Evolutionary conservation across 2,113 vertebrate genomes (phyloP).

Genomic region (Epinephelus moara): DNA sequence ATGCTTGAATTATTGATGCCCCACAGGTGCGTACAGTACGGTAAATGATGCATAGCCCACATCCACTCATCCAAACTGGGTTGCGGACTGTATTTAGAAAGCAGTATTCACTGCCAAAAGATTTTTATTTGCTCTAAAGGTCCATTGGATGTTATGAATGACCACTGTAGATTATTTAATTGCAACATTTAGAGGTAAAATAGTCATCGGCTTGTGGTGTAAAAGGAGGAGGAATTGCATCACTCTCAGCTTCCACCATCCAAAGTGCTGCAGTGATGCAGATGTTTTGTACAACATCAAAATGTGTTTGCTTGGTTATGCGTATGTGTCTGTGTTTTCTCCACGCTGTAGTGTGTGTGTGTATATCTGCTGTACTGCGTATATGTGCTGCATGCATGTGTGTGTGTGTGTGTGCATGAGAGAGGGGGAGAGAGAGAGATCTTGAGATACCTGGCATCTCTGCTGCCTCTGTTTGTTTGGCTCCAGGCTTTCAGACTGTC

Average conservation of each 20-base stretch:
- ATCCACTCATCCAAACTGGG: conserved; percentile 31
- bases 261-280: conserved; percentile 65
- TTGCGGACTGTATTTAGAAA: conserved; percentile 32
- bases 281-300: conserved; percentile 60
- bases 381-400: conserved; percentile 8
- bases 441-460: conserved; percentile 74
- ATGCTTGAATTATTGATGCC: conserved; percentile 78
- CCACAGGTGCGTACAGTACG: conserved; percentile 58
- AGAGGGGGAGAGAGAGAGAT: conserved; percentile 46
- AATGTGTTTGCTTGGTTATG: conserved; percentile 38
- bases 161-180: conserved; percentile 12
- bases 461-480: conserved; percentile 81
- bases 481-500: conserved; percentile 80
- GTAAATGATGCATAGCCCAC: conserved; percentile 68
- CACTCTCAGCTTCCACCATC: conserved; percentile 32
- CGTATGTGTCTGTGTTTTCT: conserved; percentile 31
- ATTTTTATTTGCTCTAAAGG: conserved; percentile 8
- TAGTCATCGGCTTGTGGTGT: background rate
- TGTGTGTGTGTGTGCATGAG: conserved; percentile 1
- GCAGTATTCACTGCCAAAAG: conserved; percentile 7
- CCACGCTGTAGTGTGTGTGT: conserved; percentile 11
- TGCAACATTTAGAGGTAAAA: conserved; percentile 6
- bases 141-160: conserved; percentile 4
- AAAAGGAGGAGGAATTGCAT: conserved; percentile 28
- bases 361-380: conserved; percentile 17